Conservation (phyloP, 2,113 vertebrate genomes). For the Limnothrissa miodon region DNA sequence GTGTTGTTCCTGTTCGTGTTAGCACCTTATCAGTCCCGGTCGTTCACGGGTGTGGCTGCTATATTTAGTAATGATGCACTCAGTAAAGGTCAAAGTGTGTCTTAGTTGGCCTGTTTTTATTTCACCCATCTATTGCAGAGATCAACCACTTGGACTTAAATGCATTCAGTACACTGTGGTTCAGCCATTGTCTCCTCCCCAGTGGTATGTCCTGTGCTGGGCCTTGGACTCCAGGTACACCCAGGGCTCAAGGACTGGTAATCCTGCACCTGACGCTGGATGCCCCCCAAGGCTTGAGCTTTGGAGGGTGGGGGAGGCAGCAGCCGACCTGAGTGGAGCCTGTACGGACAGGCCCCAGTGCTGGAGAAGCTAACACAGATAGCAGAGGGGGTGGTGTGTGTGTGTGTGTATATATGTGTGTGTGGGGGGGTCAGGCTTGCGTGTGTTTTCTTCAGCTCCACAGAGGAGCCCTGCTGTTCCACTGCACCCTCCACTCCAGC, state of each 20-base stretch:
- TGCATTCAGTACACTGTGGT: too few species aligned
- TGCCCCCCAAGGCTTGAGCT: background rate
- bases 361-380: slow-evolving; percentile 47
- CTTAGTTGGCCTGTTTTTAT: slow-evolving; percentile 62
- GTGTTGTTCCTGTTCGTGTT: slow-evolving; percentile 65
- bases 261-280: background rate
- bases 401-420: too few species aligned
- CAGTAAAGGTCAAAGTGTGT: background rate
- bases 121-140: slow-evolving; percentile 56
- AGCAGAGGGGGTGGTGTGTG: slow-evolving; percentile 36
- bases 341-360: slow-evolving; percentile 40
- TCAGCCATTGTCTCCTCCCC: too few species aligned
- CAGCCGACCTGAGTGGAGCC: slow-evolving; percentile 29
- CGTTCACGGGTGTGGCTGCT: slow-evolving; percentile 57
- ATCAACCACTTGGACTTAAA: background rate
- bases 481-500: background rate
- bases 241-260: background rate
- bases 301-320: background rate
- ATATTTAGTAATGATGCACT: slow-evolving; percentile 52
- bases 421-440: slow-evolving; percentile 30
- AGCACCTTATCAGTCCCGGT: slow-evolving; percentile 71
- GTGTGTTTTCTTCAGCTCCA: slow-evolving; percentile 53
- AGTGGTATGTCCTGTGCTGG: background rate
- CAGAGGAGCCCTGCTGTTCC: background rate
- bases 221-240: background rate